A percentile compares a stretch with the other conserved stretches of the same genome.
Evolutionary conservation across 2,797 vertebrate genomes (phyloP).

Genomic region (Rhynchonycteris naso): DNA sequence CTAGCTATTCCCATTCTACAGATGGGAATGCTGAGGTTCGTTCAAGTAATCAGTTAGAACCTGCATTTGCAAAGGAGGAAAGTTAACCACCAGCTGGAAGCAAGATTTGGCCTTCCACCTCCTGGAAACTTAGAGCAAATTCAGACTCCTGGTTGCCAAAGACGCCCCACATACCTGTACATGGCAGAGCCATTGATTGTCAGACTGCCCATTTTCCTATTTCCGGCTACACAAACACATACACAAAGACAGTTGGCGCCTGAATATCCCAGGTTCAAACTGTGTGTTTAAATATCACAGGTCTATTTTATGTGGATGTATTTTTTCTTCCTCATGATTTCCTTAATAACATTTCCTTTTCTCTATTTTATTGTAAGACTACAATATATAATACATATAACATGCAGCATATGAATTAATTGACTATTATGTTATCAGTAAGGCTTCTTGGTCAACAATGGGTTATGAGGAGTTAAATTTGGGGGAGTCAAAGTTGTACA

Average conservation of each 20-base stretch:
- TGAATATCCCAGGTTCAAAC: background rate
- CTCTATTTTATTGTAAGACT: background rate
- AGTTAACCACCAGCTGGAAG: background rate
- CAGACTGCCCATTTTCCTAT: background rate
- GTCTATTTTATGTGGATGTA: background rate
- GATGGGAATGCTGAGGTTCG: background rate
- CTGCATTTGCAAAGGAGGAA: background rate
- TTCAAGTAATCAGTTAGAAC: background rate
- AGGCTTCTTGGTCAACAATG: background rate
- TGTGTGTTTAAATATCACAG: background rate
- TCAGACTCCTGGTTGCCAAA: background rate
- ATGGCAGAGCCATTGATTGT: background rate
- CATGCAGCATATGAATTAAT: background rate
- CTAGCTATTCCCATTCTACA: background rate
- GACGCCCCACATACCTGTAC: background rate
- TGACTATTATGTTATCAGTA: background rate
- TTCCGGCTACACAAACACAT: background rate
- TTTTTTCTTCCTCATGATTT: background rate
- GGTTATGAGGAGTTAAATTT: background rate
- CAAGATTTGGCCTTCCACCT: background rate
- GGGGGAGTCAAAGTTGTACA: background rate
- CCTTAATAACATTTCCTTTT: background rate
- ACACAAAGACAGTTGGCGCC: background rate
- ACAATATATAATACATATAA: background rate
- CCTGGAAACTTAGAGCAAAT: slow-evolving; percentile 26